phyloP scores from a whole-genome alignment of 1,140 invertebrate species.

The Magallana ariakensis region DNA sequence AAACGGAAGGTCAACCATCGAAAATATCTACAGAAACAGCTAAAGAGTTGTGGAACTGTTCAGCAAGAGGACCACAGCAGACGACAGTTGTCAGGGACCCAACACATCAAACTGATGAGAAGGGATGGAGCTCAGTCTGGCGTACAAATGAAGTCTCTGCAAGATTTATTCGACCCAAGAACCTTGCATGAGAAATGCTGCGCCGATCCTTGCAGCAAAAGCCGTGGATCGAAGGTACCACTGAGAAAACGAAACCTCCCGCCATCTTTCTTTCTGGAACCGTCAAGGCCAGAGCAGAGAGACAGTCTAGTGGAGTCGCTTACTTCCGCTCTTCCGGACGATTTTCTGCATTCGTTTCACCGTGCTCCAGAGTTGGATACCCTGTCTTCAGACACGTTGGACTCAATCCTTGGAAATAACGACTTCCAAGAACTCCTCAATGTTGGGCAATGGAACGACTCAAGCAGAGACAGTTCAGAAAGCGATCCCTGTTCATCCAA shows the following conservation, averaged over 20 bases:
- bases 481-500: constrained; percentile 63
- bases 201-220: constrained; percentile 59
- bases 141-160: constrained; percentile 74
- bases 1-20: constrained; percentile 76
- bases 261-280: constrained; percentile 75
- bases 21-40: constrained; percentile 77
- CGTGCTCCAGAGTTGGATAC: constrained; percentile 35
- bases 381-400: constrained; percentile 65
- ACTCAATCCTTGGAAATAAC: constrained; percentile 66
- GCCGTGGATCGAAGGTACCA: constrained; percentile 61
- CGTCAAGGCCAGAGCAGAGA: constrained; percentile 44
- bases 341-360: not conserved
- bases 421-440: constrained; percentile 65
- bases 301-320: not conserved
- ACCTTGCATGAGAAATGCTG: constrained; percentile 74
- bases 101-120: constrained; percentile 54
- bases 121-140: constrained; percentile 70
- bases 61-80: constrained; percentile 44
- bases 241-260: constrained; percentile 72
- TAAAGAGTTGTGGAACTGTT: constrained; percentile 68
- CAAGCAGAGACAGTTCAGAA: constrained; percentile 56
- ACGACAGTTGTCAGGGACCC: constrained; percentile 38
- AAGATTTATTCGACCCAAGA: constrained; percentile 75
- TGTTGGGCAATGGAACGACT: constrained; percentile 61
- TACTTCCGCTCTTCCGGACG: not conserved